A percentile compares a stretch with the other conserved stretches of the same genome.
These are phyloP conservation scores for Darevskia nairensis DNA, from an alignment of 2,797 vertebrate genomes.

Conservation along the genomic window DNA sequence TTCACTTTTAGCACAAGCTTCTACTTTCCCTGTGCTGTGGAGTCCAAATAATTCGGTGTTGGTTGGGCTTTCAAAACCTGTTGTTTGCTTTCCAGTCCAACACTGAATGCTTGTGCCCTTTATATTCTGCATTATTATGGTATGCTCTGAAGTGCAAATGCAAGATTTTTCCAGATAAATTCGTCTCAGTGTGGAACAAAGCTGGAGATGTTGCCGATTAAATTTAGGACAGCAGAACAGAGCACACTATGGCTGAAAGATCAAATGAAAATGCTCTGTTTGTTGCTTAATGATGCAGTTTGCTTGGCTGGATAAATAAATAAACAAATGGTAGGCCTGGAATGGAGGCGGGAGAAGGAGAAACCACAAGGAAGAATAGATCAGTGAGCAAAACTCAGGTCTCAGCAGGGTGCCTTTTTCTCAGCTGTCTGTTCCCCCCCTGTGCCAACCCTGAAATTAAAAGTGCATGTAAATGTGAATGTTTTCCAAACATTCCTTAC, in stretches of 20 bases:
- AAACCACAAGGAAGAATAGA: constrained; percentile 10
- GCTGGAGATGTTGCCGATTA: constrained; percentile 7
- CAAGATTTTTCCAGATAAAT: constrained; percentile 9
- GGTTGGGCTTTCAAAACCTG: neutral
- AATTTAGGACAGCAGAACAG: constrained; percentile 22
- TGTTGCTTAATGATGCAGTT: constrained; percentile 10
- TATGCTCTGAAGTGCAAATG: constrained; percentile 16
- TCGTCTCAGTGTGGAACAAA: neutral
- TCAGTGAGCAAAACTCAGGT: neutral
- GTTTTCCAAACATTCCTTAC: constrained; percentile 4
- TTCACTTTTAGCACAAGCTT: neutral
- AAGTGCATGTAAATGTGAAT: neutral
- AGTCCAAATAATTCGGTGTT: neutral
- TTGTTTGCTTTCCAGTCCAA: neutral
- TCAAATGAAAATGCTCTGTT: constrained; percentile 16
- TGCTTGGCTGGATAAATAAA: neutral
- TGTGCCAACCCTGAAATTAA: constrained; percentile 3
- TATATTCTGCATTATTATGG: neutral
- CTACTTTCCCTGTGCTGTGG: neutral
- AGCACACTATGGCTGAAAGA: neutral
- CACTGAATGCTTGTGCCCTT: neutral
- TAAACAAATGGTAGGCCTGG: neutral
- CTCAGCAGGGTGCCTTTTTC: neutral
- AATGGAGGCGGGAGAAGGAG: neutral
- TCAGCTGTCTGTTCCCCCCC: neutral